Base-by-base conservation (phyloP, 92 coral and sea anemone genomes). In the Desmophyllum pertusum region DNA sequence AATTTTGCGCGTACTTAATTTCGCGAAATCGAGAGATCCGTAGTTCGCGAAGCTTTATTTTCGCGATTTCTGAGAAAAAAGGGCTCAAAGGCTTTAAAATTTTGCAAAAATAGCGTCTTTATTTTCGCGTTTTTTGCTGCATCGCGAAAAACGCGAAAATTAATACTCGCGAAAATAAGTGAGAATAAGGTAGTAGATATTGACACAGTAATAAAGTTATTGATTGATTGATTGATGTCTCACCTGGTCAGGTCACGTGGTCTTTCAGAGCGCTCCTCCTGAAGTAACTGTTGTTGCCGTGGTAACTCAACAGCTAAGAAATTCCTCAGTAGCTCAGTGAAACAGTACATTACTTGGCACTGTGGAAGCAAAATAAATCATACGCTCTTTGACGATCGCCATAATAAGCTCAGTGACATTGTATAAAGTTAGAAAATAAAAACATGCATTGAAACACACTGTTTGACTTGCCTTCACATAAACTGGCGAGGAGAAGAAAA, bases 261-360 rank as follows among this genome's bases (percentile, higher is more conserved):
- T 77, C 41, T 64, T 25, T 75, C 76, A 21, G 75, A 37, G 38
- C 68, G 67, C 42, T 89, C 86, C 40, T 36, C 84, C 65, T 87
- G 88, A 36, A 71, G 87, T 38, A 78, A 76, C 41, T 88, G 91
- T 78, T 80, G 84, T n/a, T 81, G 89, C 72, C 98, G 79, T 51
- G 98, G 92, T 29, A 91, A 82, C 83, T 94, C 98, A n/a, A 91
- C 75, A 31, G 87, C 75, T 29, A 90, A 92, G 84, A 96, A 89
- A 65, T 89, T 92, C 39, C 94, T 75, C 84, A 96, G 88, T 66
- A 96, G 87, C 66, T 94, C 95, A 13, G 98, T 96, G 45, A 91
- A 88, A 25, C 98, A 96, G 89, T 88, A 90, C 92, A 96, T 74
- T 37, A 96, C 88, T 87, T 96, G 98, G 70, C 96, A 96, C 98